Evolutionary conservation across 2,888 invertebrate species (phyloP).

Genomic region (Caenorhabditis becei): DNA sequence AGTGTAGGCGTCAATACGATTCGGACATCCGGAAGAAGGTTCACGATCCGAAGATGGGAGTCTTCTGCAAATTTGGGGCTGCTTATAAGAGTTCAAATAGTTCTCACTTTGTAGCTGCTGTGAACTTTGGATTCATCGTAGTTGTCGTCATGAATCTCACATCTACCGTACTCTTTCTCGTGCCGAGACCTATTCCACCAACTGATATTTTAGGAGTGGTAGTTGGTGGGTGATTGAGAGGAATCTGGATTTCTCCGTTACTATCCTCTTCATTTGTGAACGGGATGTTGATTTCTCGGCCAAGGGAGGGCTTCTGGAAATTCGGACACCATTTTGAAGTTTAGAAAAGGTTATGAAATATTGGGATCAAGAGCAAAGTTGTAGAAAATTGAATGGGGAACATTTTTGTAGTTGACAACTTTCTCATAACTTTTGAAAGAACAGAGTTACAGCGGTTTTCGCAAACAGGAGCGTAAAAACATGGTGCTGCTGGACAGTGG

Average conservation of each 20-base stretch:
- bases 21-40: slow-evolving; percentile 52
- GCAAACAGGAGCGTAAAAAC: too few relatives aligned
- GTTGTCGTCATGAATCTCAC: slow-evolving; percentile 36
- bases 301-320: slow-evolving; percentile 41
- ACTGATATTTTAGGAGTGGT: slow-evolving; percentile 15
- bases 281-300: slow-evolving; percentile 38
- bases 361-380: too few relatives aligned
- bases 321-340: too few relatives aligned
- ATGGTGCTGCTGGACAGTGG: too few relatives aligned
- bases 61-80: slow-evolving; percentile 23
- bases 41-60: slow-evolving; percentile 52
- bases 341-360: too few relatives aligned
- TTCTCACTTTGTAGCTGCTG: slow-evolving; percentile 44
- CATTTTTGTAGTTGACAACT: too few relatives aligned
- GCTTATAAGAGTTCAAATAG: not conserved
- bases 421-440: too few relatives aligned
- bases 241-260: slow-evolving; percentile 37
- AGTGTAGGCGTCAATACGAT: slow-evolving; percentile 56
- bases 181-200: slow-evolving; percentile 13
- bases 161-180: slow-evolving; percentile 29
- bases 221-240: slow-evolving; percentile 42
- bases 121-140: slow-evolving; percentile 49
- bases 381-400: too few relatives aligned
- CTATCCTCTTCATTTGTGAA: slow-evolving; percentile 27
- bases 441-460: too few relatives aligned